Evolutionary conservation across 1,140 invertebrate species (phyloP).

Genomic region (Heterodera carotae): DNA sequence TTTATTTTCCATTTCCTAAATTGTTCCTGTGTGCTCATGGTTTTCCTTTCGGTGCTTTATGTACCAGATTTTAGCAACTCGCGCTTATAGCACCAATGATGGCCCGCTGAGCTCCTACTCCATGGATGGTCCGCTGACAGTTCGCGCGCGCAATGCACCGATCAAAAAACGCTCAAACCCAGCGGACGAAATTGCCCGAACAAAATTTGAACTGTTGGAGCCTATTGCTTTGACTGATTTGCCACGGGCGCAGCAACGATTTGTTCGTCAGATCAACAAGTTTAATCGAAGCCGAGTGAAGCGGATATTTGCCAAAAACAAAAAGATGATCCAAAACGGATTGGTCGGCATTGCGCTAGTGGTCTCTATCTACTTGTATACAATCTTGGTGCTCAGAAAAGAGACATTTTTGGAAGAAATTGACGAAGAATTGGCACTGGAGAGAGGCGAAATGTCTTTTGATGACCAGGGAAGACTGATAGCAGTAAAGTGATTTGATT

Average conservation of each 20-base stretch:
- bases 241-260: conserved; percentile 62
- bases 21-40: too few species aligned
- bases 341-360: conserved; percentile 43
- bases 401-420: conserved; percentile 65
- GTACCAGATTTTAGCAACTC: too few species aligned
- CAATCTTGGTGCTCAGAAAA: conserved; percentile 59
- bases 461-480: conserved; percentile 14
- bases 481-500: background rate
- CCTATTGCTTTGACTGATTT: conserved; percentile 61
- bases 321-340: conserved; percentile 55
- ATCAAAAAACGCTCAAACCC: conserved; percentile 15
- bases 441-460: conserved; percentile 28
- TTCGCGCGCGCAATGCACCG: conserved; percentile 8
- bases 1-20: too few species aligned
- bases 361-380: conserved; percentile 61
- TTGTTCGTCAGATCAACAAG: conserved; percentile 63
- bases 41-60: too few species aligned
- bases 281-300: conserved; percentile 58
- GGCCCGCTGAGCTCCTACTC: conserved; percentile 18
- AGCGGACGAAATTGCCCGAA: conserved; percentile 31
- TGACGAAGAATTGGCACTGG: conserved; percentile 61
- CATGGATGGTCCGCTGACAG: conserved; percentile 22
- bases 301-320: conserved; percentile 62
- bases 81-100: background rate
- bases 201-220: conserved; percentile 57